phyloP scores from a whole-genome alignment of 2,888 invertebrate genomes.

The Dasysyrphus tricinctus region DNA sequence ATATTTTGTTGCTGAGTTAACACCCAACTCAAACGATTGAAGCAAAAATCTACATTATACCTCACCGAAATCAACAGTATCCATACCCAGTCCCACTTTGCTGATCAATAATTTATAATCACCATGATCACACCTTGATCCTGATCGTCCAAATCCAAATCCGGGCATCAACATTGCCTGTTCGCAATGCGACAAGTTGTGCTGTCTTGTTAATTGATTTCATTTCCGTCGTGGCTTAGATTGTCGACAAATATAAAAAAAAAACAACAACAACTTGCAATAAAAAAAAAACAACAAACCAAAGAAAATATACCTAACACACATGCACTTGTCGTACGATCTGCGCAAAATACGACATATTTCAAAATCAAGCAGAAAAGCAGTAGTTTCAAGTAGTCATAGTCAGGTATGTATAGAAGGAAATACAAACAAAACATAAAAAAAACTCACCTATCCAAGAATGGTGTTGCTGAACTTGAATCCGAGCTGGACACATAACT shows the following conservation, averaged over 20 bases:
- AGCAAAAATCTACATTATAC: slow-evolving; percentile 11
- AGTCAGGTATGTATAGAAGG: not conserved
- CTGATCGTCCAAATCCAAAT: slow-evolving; percentile 59
- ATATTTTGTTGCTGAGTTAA: not conserved
- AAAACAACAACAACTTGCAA: slow-evolving; percentile 9
- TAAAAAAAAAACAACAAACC: slow-evolving; percentile 1
- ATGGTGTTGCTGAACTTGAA: slow-evolving; percentile 90
- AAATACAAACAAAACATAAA: slow-evolving; percentile 20
- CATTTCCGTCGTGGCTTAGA: slow-evolving; percentile 64
- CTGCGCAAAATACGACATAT: slow-evolving; percentile 53
- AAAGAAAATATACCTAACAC: slow-evolving; percentile 31
- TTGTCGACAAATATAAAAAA: slow-evolving; percentile 12
- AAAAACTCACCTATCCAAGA: slow-evolving; percentile 87
- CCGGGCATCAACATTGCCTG: slow-evolving; percentile 51
- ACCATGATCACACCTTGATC: slow-evolving; percentile 61
- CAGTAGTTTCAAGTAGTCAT: not conserved
- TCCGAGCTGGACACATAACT: slow-evolving; percentile 91
- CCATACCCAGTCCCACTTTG: slow-evolving; percentile 15
- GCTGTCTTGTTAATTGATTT: slow-evolving; percentile 72
- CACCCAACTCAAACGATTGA: slow-evolving; percentile 1
- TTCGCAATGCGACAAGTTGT: slow-evolving; percentile 52
- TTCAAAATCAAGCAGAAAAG: slow-evolving; percentile 53
- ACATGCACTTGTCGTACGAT: slow-evolving; percentile 40
- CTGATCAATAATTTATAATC: slow-evolving; percentile 52
- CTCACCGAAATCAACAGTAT: not conserved